Evolutionary conservation across 2,797 vertebrate genomes (phyloP), one percentile per base, ranked within the genome.

Genomic region (Xiphophorus birchmanni): DNA sequence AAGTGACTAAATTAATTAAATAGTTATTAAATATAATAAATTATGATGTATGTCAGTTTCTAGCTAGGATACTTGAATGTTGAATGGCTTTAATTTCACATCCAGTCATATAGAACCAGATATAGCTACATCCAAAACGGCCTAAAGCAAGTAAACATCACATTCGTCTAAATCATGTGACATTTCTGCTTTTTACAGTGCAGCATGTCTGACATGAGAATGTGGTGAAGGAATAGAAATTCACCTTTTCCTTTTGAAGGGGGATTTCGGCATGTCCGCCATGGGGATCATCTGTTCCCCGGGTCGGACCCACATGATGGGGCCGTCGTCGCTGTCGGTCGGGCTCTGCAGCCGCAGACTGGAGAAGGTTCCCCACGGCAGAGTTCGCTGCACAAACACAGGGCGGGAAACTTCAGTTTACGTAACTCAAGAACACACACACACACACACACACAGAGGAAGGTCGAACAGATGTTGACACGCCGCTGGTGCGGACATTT

Each of bases 201-300:
- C 69, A 9, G 69, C 69, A 29, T 35, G 15, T 18, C 32, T 71
- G 67, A 44, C 56, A 60, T 71, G 44, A 17, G 17, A 15, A 26
- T 21, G 44, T 17, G 9, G 50, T 3, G 40, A 21, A 5, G 29
- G 48, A 18, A 42, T 2, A 3, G 35, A 35, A 32, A 32, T 44
- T 35, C 18, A 99, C 98, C 98, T 97, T 97, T 98, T 99, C 92
- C 98, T 97, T 95, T 99, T 99, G 94, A 98, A 99, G 92, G 98
- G 98, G 86, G 98, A 99, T 96, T 99, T 99, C 93, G 98, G 98
- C 97, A 99, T 98, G 92, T 99, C 98, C 69, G 98, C 97, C 96
- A 99, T 96, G 13, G 98, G 98, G 92, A 99, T 99, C 98, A 99
- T 99, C 94, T 99, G 98, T 76, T 99, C 98, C 92, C 98, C 98